Evolutionary conservation across 2,888 invertebrate species (phyloP).

Genomic region (Andrena praecox): DNA sequence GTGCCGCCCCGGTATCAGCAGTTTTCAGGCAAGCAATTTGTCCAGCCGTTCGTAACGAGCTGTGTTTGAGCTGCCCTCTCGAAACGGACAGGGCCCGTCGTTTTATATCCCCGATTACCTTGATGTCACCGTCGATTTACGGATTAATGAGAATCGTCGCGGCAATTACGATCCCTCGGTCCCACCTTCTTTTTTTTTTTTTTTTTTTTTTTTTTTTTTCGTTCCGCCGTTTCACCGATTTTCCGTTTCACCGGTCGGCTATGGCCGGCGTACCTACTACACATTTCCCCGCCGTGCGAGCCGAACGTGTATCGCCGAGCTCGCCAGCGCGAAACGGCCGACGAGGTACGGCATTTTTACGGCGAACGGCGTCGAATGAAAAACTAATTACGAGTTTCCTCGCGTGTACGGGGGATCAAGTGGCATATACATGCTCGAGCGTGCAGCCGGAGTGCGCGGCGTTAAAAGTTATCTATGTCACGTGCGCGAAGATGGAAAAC

Average conservation of each 20-base stretch:
- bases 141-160: constrained; percentile 11
- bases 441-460: constrained; percentile 7
- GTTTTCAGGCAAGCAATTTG: too few species aligned
- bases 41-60: too few species aligned
- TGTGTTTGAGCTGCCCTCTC: neutral
- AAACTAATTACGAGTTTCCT: constrained; percentile 41
- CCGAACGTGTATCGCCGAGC: neutral
- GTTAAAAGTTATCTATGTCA: constrained; percentile 34
- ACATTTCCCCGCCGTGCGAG: neutral
- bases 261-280: neutral
- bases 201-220: too few species aligned
- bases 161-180: neutral
- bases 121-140: constrained; percentile 5
- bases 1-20: too few species aligned
- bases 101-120: neutral
- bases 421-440: constrained; percentile 1
- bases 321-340: constrained; percentile 8
- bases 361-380: constrained; percentile 23
- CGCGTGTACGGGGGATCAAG: constrained; percentile 17
- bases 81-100: neutral
- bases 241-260: constrained; percentile 11
- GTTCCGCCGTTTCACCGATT: neutral
- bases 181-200: too few species aligned
- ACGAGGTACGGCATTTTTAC: constrained; percentile 24
- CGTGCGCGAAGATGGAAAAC: constrained; percentile 31